Conservation (phyloP, 2,113 vertebrate species). For the Lichenostomus cassidix region DNA sequence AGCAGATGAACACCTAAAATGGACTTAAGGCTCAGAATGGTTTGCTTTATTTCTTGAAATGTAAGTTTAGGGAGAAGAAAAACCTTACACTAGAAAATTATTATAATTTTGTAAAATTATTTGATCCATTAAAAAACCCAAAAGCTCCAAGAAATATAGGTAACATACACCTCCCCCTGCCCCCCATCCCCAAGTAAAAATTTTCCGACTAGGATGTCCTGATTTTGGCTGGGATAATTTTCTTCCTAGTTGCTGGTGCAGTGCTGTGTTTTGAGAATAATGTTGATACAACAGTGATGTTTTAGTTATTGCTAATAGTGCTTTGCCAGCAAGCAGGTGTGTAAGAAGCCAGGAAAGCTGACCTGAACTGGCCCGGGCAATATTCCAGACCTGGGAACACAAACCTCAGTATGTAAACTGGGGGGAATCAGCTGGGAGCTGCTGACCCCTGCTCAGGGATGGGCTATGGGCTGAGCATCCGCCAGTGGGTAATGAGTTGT, state of each 20-base stretch:
- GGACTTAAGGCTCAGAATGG: background rate
- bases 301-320: background rate
- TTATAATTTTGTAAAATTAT: background rate
- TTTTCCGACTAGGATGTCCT: background rate
- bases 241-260: background rate
- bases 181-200: background rate
- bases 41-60: background rate
- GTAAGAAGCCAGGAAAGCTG: background rate
- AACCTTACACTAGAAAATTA: background rate
- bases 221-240: background rate
- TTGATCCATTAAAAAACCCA: background rate
- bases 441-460: background rate
- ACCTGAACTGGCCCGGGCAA: background rate
- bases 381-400: background rate
- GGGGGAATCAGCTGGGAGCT: background rate
- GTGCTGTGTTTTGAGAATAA: background rate
- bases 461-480: accelerated
- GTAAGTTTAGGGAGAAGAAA: accelerated
- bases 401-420: background rate
- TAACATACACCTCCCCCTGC: background rate
- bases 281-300: background rate
- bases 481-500: background rate
- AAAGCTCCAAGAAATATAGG: background rate
- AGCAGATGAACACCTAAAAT: background rate
- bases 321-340: background rate